These are phyloP conservation scores for Etheostoma spectabile DNA, from an alignment of 2,113 vertebrate species.

Conservation along the genomic window DNA sequence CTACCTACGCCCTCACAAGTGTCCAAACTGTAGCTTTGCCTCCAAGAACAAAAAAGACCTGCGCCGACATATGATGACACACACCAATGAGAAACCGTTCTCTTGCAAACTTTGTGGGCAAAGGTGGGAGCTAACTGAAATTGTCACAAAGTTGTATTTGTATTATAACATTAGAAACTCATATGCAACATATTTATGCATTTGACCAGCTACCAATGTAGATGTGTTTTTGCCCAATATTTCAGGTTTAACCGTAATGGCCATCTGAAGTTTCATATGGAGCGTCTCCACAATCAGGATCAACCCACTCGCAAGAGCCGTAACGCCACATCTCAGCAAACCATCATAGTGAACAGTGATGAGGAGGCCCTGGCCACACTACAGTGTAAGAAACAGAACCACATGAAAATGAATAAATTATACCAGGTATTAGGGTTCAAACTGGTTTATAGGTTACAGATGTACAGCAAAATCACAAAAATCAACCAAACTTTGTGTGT, in stretches of 20 bases:
- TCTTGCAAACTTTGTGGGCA: slow-evolving; percentile 93
- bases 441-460: neutral
- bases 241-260: slow-evolving; percentile 96
- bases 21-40: slow-evolving; percentile 95
- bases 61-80: slow-evolving; percentile 93
- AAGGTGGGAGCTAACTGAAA: slow-evolving; percentile 83
- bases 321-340: slow-evolving; percentile 82
- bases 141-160: neutral
- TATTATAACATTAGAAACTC: neutral
- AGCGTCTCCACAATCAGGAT: slow-evolving; percentile 92
- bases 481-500: neutral
- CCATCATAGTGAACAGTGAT: slow-evolving; percentile 92
- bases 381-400: slow-evolving; percentile 78
- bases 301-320: slow-evolving; percentile 78
- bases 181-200: neutral
- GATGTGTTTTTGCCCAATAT: neutral
- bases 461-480: neutral
- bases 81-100: slow-evolving; percentile 99
- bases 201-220: neutral
- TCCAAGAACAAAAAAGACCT: slow-evolving; percentile 99
- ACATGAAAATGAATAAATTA: neutral
- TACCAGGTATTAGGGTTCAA: neutral
- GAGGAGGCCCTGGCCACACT: slow-evolving; percentile 92
- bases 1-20: slow-evolving; percentile 95
- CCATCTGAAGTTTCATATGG: slow-evolving; percentile 98